A percentile compares a stretch with the other conserved stretches of the same genome.
phyloP scores from a whole-genome alignment of 2,888 invertebrate species.

The Ormia ochracea region DNA sequence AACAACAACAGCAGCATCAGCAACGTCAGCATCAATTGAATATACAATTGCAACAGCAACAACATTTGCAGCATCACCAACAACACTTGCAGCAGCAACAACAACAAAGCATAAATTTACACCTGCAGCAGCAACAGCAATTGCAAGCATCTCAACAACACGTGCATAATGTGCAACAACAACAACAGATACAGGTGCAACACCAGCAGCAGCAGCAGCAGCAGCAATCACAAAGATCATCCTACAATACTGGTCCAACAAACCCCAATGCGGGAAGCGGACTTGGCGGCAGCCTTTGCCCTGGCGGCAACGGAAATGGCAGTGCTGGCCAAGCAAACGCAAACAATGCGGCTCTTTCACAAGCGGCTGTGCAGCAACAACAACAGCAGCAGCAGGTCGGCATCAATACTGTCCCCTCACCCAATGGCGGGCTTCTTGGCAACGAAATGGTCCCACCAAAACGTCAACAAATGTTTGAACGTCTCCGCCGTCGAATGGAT shows the following conservation, averaged over 20 bases:
- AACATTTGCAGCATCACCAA: constrained; percentile 68
- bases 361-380: constrained; percentile 36
- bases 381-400: constrained; percentile 55
- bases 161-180: constrained; percentile 70
- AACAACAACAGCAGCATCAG: constrained; percentile 79
- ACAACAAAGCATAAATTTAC: constrained; percentile 76
- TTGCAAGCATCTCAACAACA: constrained; percentile 64
- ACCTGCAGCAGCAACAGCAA: constrained; percentile 67
- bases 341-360: constrained; percentile 42
- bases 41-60: constrained; percentile 71
- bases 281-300: constrained; percentile 71
- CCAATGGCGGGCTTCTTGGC: constrained; percentile 49
- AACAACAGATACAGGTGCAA: constrained; percentile 70
- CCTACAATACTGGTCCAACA: constrained; percentile 70
- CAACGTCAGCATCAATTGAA: constrained; percentile 77
- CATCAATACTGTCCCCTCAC: constrained; percentile 58
- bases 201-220: constrained; percentile 63
- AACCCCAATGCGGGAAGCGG: constrained; percentile 68
- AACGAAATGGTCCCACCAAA: constrained; percentile 84
- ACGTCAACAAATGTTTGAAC: constrained; percentile 90
- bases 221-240: constrained; percentile 69
- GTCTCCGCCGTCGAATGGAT: constrained; percentile 90
- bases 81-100: constrained; percentile 68
- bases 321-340: constrained; percentile 65
- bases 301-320: constrained; percentile 74